These are phyloP conservation scores for Nemurella pictetii DNA, from an alignment of 2,888 invertebrate species.

Conservation along the genomic window DNA sequence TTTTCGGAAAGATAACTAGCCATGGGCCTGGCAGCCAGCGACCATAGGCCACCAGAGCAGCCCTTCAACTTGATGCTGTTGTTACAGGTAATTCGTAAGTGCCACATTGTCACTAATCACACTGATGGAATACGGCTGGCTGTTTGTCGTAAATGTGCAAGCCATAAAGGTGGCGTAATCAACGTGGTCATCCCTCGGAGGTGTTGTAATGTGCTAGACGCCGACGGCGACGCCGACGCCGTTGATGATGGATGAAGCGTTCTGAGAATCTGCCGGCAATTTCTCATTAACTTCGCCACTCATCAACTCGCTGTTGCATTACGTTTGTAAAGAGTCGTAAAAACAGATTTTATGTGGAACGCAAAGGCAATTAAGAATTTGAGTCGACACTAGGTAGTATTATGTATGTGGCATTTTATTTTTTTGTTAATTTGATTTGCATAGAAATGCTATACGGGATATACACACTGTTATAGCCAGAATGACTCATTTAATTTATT, in stretches of 20 bases:
- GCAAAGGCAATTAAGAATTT: background rate
- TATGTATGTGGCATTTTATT: background rate
- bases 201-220: background rate
- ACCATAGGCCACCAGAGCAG: background rate
- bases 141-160: background rate
- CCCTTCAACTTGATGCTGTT: background rate
- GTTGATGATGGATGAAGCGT: background rate
- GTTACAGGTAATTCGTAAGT: constrained; percentile 9
- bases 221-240: background rate
- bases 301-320: background rate
- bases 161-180: background rate
- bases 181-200: background rate
- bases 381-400: background rate
- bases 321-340: background rate
- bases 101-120: background rate
- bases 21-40: background rate
- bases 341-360: background rate
- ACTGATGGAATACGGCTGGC: background rate
- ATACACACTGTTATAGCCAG: background rate
- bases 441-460: background rate
- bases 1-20: constrained; percentile 13
- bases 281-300: background rate
- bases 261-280: background rate
- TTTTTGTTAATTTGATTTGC: background rate
- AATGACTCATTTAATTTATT: background rate